These are phyloP conservation scores for Coenobita brevimanus DNA, from an alignment of 1,140 invertebrate species.

Conservation along the genomic window DNA sequence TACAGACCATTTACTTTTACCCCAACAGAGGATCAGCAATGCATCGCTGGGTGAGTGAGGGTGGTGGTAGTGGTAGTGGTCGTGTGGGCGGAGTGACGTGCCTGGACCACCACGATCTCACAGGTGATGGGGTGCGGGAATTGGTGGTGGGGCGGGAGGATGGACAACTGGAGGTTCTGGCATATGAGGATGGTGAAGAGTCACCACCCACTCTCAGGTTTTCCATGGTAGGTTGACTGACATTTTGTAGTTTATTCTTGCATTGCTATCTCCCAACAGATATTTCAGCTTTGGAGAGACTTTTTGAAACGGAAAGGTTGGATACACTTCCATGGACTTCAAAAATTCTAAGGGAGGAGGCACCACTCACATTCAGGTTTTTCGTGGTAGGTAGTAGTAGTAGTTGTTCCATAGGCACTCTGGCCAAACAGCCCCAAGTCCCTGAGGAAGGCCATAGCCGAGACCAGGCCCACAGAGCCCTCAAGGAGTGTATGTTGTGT, in stretches of 20 bases:
- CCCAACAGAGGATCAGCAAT: constrained; percentile 58
- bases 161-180: constrained; percentile 79
- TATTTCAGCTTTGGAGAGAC: too few species aligned
- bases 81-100: constrained; percentile 79
- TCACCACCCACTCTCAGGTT: constrained; percentile 76
- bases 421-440: too few species aligned
- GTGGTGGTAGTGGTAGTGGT: constrained; percentile 72
- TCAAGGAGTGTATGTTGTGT: too few species aligned
- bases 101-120: constrained; percentile 82
- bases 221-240: constrained; percentile 72
- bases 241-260: constrained; percentile 17
- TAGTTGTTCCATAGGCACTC: too few species aligned
- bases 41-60: constrained; percentile 66
- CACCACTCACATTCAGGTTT: too few species aligned
- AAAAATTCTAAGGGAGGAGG: too few species aligned
- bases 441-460: too few species aligned
- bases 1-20: background rate
- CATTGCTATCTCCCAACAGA: too few species aligned
- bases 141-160: constrained; percentile 82
- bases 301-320: too few species aligned
- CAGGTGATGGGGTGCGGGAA: constrained; percentile 79
- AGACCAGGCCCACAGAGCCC: too few species aligned
- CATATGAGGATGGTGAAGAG: constrained; percentile 79
- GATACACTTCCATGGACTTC: too few species aligned
- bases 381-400: too few species aligned